Percentiles rank a stretch among this genome's conserved stretches.
Evolutionary conservation across 2,113 vertebrate species (phyloP).

Genomic region (Toxotes jaculatrix): DNA sequence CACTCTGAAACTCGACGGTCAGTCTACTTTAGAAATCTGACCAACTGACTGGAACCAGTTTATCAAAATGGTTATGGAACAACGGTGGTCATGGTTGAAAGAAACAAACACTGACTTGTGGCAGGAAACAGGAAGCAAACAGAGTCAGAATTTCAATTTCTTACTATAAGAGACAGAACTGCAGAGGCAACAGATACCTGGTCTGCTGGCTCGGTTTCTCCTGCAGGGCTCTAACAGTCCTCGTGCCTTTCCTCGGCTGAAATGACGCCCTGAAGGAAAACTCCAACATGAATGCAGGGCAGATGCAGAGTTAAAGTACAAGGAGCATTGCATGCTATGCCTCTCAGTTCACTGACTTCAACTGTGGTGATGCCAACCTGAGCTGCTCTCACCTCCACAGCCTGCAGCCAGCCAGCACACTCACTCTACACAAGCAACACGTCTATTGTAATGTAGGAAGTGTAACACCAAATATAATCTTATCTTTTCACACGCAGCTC

Average conservation of each 20-base stretch:
- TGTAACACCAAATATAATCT: constrained; percentile 1
- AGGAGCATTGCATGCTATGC: neutral
- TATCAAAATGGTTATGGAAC: too few species aligned
- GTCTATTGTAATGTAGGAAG: constrained; percentile 13
- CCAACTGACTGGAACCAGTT: too few species aligned
- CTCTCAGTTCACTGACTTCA: neutral
- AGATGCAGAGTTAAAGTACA: neutral
- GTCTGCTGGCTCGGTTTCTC: neutral
- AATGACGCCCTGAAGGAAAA: neutral
- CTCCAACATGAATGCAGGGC: neutral
- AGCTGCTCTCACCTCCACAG: neutral
- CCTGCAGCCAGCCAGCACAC: neutral
- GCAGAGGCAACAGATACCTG: too few species aligned
- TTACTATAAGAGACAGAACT: too few species aligned
- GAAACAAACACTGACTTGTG: too few species aligned
- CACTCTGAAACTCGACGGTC: neutral
- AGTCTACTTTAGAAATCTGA: too few species aligned
- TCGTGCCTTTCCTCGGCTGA: neutral
- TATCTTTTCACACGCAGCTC: constrained; percentile 14
- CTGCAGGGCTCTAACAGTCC: neutral
- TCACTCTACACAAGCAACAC: neutral
- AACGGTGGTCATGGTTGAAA: too few species aligned
- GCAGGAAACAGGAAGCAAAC: too few species aligned
- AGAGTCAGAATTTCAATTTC: too few species aligned
- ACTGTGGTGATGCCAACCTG: neutral